Percentiles rank a stretch among this genome's conserved stretches.
Conservation (phyloP, 2,797 vertebrate species). For the Hipposideros larvatus region DNA sequence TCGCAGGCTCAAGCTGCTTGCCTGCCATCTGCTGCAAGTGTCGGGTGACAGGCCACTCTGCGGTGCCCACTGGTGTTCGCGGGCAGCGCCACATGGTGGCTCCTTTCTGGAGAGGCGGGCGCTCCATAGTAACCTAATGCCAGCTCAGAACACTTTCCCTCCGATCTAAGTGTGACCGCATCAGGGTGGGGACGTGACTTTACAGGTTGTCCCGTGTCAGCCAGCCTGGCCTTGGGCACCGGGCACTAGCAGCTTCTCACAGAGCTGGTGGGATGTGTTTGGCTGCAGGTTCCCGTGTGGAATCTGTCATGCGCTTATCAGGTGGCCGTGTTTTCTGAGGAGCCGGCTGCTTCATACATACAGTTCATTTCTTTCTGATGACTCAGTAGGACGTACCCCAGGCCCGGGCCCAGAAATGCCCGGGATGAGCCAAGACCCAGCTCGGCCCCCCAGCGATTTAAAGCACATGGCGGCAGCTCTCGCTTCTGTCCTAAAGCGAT, state of each 20-base stretch:
- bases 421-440: background rate
- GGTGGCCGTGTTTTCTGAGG: background rate
- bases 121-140: background rate
- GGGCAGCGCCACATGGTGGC: fast-evolving
- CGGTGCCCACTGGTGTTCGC: too few species aligned
- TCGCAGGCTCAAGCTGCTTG: background rate
- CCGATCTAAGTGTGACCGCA: too few species aligned
- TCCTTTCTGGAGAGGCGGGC: background rate
- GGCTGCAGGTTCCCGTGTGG: background rate
- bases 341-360: fast-evolving
- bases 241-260: background rate
- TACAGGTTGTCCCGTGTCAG: background rate
- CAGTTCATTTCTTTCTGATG: background rate
- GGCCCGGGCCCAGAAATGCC: background rate
- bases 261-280: background rate
- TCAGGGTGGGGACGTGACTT: too few species aligned
- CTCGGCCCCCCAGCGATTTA: background rate
- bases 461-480: background rate
- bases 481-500: background rate
- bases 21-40: background rate
- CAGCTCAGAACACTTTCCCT: too few species aligned
- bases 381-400: fast-evolving
- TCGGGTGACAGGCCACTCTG: background rate
- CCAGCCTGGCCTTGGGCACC: fast-evolving
- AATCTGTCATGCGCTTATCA: background rate